A percentile compares a stretch with the other conserved stretches of the same genome.
These are phyloP conservation scores for Gallirallus australis DNA, from an alignment of 2,797 vertebrate species.

Conservation along the genomic window DNA sequence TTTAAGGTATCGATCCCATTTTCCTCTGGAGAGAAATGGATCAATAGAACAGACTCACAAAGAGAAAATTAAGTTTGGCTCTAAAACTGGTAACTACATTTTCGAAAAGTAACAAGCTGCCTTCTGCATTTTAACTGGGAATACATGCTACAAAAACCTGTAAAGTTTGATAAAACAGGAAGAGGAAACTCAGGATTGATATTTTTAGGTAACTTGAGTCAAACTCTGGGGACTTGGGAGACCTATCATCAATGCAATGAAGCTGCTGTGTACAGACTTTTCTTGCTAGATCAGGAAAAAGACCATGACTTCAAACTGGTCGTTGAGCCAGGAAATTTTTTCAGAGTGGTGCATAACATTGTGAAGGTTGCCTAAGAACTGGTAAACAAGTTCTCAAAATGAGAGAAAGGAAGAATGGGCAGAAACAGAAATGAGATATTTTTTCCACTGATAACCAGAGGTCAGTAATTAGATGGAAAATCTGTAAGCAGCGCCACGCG, in stretches of 20 bases:
- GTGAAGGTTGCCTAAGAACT: not conserved
- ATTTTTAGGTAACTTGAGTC: not conserved
- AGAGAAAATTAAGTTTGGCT: constrained; percentile 8
- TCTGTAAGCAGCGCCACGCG: not conserved
- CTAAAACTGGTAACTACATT: not conserved
- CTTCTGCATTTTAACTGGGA: not conserved
- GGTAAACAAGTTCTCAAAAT: constrained; percentile 28
- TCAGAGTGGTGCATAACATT: not conserved
- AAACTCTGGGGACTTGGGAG: not conserved
- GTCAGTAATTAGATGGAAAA: constrained; percentile 32
- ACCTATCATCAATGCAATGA: not conserved
- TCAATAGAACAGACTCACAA: constrained; percentile 1
- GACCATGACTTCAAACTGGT: not conserved
- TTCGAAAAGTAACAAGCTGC: not conserved
- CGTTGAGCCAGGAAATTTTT: not conserved
- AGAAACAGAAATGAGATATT: not conserved
- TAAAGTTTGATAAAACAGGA: not conserved
- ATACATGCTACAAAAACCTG: not conserved
- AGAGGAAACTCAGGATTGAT: not conserved
- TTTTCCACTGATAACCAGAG: constrained; percentile 35
- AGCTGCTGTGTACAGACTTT: not conserved
- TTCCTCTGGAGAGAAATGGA: constrained; percentile 23
- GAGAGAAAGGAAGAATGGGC: constrained; percentile 1
- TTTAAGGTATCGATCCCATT: constrained; percentile 4
- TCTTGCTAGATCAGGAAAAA: not conserved